A percentile compares a stretch with the other conserved stretches of the same genome.
Evolutionary conservation across 2,113 vertebrate genomes (phyloP).

Genomic region (Drymodes brunneopygia): DNA sequence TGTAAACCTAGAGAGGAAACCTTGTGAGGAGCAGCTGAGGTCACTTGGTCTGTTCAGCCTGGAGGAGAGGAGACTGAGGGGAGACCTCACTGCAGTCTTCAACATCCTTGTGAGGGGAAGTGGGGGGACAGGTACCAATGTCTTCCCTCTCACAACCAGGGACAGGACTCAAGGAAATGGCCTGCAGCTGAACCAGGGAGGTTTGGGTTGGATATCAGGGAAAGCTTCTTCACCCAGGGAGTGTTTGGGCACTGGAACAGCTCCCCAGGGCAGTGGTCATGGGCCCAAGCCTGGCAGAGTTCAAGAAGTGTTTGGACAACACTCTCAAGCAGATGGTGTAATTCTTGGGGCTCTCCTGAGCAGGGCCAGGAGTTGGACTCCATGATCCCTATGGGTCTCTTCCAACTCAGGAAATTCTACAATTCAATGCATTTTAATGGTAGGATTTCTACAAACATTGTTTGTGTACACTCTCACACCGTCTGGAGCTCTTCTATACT

Average conservation of each 20-base stretch:
- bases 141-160: too few relatives aligned
- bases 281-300: background rate
- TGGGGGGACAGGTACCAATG: background rate
- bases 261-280: too few relatives aligned
- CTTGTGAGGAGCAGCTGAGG: background rate
- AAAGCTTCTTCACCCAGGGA: background rate
- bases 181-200: background rate
- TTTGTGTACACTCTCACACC: background rate
- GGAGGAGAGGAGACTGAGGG: background rate
- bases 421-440: background rate
- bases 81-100: background rate
- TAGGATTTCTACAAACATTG: background rate
- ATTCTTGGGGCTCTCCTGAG: background rate
- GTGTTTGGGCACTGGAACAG: rapidly evolving
- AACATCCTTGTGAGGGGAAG: rapidly evolving
- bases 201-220: background rate
- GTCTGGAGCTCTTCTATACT: background rate
- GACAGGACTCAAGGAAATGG: rapidly evolving
- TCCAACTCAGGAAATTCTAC: background rate
- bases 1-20: background rate
- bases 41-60: background rate
- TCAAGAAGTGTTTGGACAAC: background rate
- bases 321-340: too few relatives aligned
- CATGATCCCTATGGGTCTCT: rapidly evolving
- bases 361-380: background rate